These are phyloP conservation scores for Sebastes goodei DNA, from an alignment of 2,797 vertebrate species.

Conservation along the genomic window DNA sequence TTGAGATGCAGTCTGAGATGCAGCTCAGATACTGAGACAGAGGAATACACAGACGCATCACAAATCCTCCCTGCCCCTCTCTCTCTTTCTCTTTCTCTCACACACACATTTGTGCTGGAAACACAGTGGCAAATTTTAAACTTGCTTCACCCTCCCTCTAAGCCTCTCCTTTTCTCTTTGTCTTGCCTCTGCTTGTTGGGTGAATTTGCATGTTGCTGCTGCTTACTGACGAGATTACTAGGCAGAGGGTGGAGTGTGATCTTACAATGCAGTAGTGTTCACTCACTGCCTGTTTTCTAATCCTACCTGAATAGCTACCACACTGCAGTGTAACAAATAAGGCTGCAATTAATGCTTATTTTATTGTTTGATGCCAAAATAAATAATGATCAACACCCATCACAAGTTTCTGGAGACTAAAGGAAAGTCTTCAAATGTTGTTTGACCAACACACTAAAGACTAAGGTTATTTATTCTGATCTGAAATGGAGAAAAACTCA, in stretches of 20 bases:
- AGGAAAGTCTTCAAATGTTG: no score
- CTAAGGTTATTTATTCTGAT: no score
- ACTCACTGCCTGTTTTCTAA: slow-evolving; percentile 13
- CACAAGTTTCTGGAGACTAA: no score
- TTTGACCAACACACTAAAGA: no score
- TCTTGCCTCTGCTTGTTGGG: slow-evolving; percentile 36
- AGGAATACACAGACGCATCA: slow-evolving; percentile 46
- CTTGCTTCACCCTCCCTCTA: background rate
- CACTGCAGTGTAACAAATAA: background rate
- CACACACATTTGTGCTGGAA: slow-evolving; percentile 3
- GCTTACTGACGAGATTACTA: slow-evolving; percentile 48
- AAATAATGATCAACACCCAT: no score
- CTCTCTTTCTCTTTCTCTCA: background rate
- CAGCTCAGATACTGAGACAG: slow-evolving; percentile 50
- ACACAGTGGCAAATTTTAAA: slow-evolving; percentile 16
- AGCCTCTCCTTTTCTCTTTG: slow-evolving; percentile 26
- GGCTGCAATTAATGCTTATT: no score
- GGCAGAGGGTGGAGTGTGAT: slow-evolving; percentile 32
- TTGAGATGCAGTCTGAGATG: slow-evolving; percentile 67
- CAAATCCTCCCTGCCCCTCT: slow-evolving; percentile 23
- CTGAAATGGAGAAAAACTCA: no score
- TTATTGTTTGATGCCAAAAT: no score
- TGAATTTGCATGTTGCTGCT: slow-evolving; percentile 63
- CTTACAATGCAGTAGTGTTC: slow-evolving; percentile 30
- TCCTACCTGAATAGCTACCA: background rate